These are phyloP conservation scores for Lineus longissimus DNA, from an alignment of 1,140 invertebrate genomes.

Conservation along the genomic window DNA sequence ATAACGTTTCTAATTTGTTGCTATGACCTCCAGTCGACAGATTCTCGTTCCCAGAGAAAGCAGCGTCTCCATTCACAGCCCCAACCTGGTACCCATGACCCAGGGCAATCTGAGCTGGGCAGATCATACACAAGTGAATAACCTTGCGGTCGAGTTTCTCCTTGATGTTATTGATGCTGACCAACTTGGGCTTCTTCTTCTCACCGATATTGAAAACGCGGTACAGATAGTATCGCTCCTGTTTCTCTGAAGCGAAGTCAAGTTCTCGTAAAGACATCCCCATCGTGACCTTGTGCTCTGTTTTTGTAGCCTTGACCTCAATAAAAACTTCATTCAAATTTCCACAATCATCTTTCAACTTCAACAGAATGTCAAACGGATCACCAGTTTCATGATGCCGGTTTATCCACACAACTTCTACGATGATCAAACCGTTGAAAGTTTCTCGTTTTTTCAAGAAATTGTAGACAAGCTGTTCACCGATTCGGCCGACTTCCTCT, in stretches of 20 bases:
- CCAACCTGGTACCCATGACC: background rate
- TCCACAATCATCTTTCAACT: background rate
- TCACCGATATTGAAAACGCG: conserved; percentile 11
- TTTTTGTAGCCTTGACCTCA: conserved; percentile 15
- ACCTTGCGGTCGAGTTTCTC: conserved; percentile 5
- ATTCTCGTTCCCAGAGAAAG: background rate
- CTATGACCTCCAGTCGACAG: background rate
- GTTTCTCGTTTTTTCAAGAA: too few species aligned
- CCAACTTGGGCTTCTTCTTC: background rate
- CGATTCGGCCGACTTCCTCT: too few species aligned
- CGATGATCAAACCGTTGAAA: too few species aligned
- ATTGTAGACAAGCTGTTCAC: too few species aligned
- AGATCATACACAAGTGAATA: conserved; percentile 6
- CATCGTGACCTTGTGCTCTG: conserved; percentile 8
- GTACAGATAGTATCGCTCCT: conserved; percentile 12
- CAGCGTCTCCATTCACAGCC: background rate
- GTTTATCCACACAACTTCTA: too few species aligned
- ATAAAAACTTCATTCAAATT: background rate
- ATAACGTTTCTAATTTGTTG: background rate
- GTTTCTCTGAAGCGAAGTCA: conserved; percentile 10
- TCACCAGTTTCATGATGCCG: too few species aligned
- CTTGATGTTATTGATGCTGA: conserved; percentile 7
- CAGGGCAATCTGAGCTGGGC: background rate
- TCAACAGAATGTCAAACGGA: too few species aligned
- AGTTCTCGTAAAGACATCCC: conserved; percentile 11